Base-by-base conservation (phyloP, 37 sponge, comb jelly and placozoan genomes). In the Crambe crambe region DNA sequence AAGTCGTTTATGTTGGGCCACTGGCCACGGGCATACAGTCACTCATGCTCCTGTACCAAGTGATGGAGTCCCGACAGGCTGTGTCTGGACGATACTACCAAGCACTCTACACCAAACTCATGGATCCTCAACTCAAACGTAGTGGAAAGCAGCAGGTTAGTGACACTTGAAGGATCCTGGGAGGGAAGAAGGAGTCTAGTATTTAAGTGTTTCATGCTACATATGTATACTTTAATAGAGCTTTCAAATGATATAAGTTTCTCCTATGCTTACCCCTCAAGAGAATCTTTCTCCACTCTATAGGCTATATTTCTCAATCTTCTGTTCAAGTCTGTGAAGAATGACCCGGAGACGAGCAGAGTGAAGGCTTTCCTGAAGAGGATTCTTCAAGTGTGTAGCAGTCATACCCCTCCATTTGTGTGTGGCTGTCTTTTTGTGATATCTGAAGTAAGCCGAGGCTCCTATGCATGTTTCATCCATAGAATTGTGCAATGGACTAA, bases 281-380 rank as follows among this genome's bases (percentile, higher is more conserved):
- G n/a, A 12, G 51, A 47, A 47, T 12, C 51, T 47, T 12, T 47
- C 51, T 47, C 6, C 51, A 15, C 51, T 20, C 30, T 79, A 32
- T 60, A 96, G 91, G 84, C 93, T 5, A 80, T 99, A 69, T 96
- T 99, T 59, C 89, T 99, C 44, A 99, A 99, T 78, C 75, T 99
- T 1, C 51, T 99, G 71, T 99, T 87, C 86, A 94, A 96, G 80
- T 87, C 97, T n/a, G 40, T 96, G 44, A 96, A 91, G 87, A 80
- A 74, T 83, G 99, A 99, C 77, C 85, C 94, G 23, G 75, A 70
- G 6, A 35, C 87, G 51, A 86, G 61, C 75, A 82, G 99, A 51
- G 69, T 87, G 2, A 96, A 92, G 92, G 92, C 89, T 18, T 96
- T 91, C 69, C 38, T 96, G 43, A 96, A 96, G 87, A 80, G 97